Percentiles rank a stretch among this genome's conserved stretches.
Evolutionary conservation across 2,113 vertebrate genomes (phyloP).

Genomic region (Parotia lawesii): DNA sequence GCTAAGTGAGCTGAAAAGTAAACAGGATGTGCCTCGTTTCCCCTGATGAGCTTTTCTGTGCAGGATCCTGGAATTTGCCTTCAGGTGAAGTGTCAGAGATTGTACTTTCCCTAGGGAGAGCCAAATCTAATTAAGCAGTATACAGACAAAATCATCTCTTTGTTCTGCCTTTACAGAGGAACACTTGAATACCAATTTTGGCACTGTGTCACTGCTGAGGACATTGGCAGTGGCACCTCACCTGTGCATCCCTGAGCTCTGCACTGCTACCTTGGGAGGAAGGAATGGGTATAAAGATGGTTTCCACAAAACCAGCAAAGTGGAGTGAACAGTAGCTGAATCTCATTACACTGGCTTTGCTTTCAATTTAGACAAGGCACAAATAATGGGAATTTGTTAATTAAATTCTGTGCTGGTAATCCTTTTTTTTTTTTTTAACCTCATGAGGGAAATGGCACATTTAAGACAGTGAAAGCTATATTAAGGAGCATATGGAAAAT

Average conservation of each 20-base stretch:
- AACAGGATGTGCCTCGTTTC: conserved; percentile 65
- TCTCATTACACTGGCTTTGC: background rate
- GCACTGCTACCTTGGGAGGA: accelerated
- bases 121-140: background rate
- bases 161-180: background rate
- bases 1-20: conserved; percentile 30
- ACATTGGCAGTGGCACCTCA: background rate
- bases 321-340: background rate
- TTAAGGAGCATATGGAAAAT: background rate
- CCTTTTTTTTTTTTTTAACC: background rate
- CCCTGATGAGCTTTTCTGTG: conserved; percentile 35
- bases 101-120: conserved; percentile 20
- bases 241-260: background rate
- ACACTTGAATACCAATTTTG: background rate
- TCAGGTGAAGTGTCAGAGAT: conserved; percentile 48
- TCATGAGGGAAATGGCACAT: background rate
- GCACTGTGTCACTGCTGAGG: background rate
- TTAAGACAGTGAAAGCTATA: background rate
- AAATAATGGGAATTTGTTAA: conserved; percentile 8
- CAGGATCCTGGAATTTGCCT: conserved; percentile 45
- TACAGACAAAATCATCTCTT: background rate
- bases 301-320: background rate
- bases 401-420: background rate
- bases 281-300: background rate
- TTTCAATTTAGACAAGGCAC: background rate